These are phyloP conservation scores for Phrynocephalus vlangalii DNA, from an alignment of 2,797 vertebrate species.

Conservation along the genomic window DNA sequence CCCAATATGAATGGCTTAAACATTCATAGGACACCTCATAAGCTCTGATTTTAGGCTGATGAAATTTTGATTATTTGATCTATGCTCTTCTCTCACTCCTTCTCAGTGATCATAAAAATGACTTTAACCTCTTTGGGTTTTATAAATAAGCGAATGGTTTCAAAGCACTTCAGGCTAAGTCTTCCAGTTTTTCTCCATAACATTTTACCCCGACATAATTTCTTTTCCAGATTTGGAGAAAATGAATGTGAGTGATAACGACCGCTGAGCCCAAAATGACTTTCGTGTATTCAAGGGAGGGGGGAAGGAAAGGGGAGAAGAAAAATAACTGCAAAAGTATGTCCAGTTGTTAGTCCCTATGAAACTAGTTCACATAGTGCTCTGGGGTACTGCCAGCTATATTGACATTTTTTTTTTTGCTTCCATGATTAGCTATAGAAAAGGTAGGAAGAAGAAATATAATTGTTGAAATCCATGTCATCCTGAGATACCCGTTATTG, in stretches of 20 bases:
- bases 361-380: not conserved
- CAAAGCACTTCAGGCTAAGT: not conserved
- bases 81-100: not conserved
- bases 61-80: conserved; percentile 25
- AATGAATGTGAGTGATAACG: not conserved
- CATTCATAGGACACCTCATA: not conserved
- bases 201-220: not conserved
- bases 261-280: not conserved
- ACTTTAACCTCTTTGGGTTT: not conserved
- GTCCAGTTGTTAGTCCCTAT: not conserved
- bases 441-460: not conserved
- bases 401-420: not conserved
- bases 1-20: not conserved
- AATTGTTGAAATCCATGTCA: too few relatives aligned
- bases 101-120: not conserved
- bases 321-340: not conserved
- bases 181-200: not conserved
- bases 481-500: not conserved
- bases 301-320: not conserved
- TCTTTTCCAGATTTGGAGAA: not conserved
- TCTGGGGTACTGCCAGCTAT: not conserved
- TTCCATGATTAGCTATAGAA: not conserved
- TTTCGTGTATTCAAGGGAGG: not conserved
- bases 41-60: conserved; percentile 8
- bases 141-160: not conserved